These are phyloP conservation scores for Dromiciops gliroides DNA, from an alignment of 2,113 vertebrate species.

Conservation along the genomic window DNA sequence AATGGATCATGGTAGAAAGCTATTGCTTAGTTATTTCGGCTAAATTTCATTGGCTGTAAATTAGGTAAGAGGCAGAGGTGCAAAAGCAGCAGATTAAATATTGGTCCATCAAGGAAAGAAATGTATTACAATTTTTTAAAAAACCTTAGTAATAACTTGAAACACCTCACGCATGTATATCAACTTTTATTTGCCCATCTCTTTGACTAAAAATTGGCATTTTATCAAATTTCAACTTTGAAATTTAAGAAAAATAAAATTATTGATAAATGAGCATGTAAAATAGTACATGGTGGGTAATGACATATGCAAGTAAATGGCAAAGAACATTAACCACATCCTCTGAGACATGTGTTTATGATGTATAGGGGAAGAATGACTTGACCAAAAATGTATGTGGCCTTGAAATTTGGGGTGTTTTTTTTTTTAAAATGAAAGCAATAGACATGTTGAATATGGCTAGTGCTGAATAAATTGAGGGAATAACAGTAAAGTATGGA, in stretches of 20 bases:
- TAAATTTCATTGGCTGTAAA: conserved; percentile 19
- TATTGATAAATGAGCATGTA: neutral
- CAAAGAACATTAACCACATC: neutral
- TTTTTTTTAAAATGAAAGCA: conserved; percentile 30
- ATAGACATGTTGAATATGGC: conserved; percentile 10
- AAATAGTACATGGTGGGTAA: neutral
- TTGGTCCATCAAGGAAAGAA: neutral
- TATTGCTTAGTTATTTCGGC: neutral
- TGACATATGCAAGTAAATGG: neutral
- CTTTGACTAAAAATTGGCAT: neutral
- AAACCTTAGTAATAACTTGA: neutral
- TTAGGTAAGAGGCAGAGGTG: neutral
- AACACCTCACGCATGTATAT: neutral
- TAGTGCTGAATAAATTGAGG: conserved; percentile 11
- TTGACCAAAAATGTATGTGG: conserved; percentile 16
- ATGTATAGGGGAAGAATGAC: neutral
- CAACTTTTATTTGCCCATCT: neutral
- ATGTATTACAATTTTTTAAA: neutral
- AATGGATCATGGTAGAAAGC: neutral
- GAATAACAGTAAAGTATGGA: neutral
- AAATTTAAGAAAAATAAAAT: neutral
- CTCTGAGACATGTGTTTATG: conserved; percentile 11
- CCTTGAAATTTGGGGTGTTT: neutral
- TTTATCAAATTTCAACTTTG: neutral
- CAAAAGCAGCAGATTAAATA: neutral